Percentiles rank a stretch among this genome's conserved stretches.
These are phyloP conservation scores for Phyllopteryx taeniolatus DNA, from an alignment of 2,113 vertebrate genomes.

Conservation along the genomic window DNA sequence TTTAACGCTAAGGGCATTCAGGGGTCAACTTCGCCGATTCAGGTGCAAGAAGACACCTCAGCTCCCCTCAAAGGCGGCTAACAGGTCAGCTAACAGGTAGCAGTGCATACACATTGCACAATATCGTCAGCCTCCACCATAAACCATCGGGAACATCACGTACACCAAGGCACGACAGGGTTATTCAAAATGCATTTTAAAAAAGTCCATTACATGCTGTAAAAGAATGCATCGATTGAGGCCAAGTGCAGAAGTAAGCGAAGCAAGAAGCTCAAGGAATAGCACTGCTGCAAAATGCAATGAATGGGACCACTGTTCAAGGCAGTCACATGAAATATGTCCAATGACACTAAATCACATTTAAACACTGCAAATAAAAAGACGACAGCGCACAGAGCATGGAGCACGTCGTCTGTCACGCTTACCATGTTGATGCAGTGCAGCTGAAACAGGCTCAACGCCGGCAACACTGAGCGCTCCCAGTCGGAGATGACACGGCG, in stretches of 20 bases:
- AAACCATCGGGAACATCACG: background rate
- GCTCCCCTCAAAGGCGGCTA: background rate
- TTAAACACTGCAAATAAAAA: background rate
- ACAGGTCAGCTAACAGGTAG: slow-evolving; percentile 25
- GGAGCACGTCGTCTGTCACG: slow-evolving; percentile 32
- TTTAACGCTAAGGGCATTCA: slow-evolving; percentile 28
- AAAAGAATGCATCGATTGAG: background rate
- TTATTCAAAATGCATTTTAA: background rate
- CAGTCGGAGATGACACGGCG: slow-evolving; percentile 63
- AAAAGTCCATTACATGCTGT: background rate
- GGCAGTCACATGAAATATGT: background rate
- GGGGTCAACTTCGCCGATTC: slow-evolving; percentile 44
- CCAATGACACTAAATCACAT: background rate
- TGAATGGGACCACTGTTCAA: background rate
- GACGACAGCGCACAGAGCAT: background rate
- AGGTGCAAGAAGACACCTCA: slow-evolving; percentile 32
- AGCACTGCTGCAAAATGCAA: slow-evolving; percentile 1
- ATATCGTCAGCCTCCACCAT: background rate
- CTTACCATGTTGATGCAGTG: slow-evolving; percentile 77
- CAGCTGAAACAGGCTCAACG: slow-evolving; percentile 63
- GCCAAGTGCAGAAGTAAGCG: background rate
- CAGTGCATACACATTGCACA: background rate
- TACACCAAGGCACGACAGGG: background rate
- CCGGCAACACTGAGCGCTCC: slow-evolving; percentile 70
- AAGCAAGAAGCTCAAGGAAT: background rate